Conservation (phyloP, 2,888 invertebrate species). For the Cryptus armator region DNA sequence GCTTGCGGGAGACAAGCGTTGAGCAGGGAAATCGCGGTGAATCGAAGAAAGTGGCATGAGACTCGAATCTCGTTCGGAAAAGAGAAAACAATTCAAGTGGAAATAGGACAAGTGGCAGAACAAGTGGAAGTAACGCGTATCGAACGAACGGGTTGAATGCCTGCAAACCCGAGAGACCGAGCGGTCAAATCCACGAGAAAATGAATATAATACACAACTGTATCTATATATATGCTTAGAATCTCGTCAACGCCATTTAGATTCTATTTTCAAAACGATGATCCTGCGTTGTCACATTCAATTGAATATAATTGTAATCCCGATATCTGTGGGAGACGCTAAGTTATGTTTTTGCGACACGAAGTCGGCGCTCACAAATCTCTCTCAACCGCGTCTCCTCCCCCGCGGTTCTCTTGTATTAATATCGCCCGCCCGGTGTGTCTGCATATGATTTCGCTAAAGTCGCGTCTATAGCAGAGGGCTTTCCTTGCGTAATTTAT, state of each 20-base stretch:
- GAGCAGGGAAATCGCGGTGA: slow-evolving; percentile 46
- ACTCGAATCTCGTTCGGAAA: slow-evolving; percentile 8
- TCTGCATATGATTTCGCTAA: slow-evolving; percentile 13
- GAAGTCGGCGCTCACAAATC: background rate
- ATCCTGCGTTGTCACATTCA: slow-evolving; percentile 20
- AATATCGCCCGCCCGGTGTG: background rate
- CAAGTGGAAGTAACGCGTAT: slow-evolving; percentile 67
- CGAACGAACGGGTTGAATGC: slow-evolving; percentile 49
- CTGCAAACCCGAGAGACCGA: background rate
- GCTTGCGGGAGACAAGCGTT: slow-evolving; percentile 9
- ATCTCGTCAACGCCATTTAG: background rate
- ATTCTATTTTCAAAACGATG: background rate
- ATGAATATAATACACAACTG: background rate
- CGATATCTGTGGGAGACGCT: slow-evolving; percentile 34
- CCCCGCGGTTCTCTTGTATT: background rate
- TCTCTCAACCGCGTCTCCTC: background rate
- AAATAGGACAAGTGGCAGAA: slow-evolving; percentile 60
- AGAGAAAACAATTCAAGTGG: slow-evolving; percentile 58
- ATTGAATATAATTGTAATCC: slow-evolving; percentile 30
- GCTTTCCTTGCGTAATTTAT: slow-evolving; percentile 48
- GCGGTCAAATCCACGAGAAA: background rate
- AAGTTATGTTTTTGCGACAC: background rate
- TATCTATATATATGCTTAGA: background rate
- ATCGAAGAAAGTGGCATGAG: slow-evolving; percentile 43
- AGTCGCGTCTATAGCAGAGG: slow-evolving; percentile 27